Conservation (phyloP, 1,140 invertebrate species). For the Trichoplusia ni region DNA sequence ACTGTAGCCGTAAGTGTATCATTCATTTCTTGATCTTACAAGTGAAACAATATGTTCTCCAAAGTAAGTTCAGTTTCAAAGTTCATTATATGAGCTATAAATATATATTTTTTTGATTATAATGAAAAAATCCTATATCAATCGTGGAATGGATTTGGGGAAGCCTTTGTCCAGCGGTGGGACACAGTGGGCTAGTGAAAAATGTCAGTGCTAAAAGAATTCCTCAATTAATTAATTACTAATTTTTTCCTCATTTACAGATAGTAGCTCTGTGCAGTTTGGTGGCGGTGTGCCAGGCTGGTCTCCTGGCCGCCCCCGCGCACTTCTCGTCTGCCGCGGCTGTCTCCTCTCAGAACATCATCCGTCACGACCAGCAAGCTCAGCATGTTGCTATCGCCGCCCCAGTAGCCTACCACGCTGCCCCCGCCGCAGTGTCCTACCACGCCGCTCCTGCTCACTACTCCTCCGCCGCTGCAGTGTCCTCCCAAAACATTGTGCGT, state of each 20-base stretch:
- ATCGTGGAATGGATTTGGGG: too few relatives aligned
- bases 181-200: too few relatives aligned
- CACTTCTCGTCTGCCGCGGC: constrained; percentile 57
- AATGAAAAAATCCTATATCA: too few relatives aligned
- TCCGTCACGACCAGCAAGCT: constrained; percentile 46
- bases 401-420: constrained; percentile 12
- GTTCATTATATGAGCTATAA: background rate
- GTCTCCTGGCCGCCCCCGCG: constrained; percentile 48
- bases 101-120: too few relatives aligned
- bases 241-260: constrained; percentile 33
- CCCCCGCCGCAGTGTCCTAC: too few relatives aligned
- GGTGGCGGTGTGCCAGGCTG: constrained; percentile 55
- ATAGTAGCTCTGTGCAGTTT: constrained; percentile 52
- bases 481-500: constrained; percentile 62
- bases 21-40: constrained; percentile 25
- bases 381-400: constrained; percentile 47
- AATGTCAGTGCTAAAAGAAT: background rate
- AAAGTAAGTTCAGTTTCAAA: constrained; percentile 33
- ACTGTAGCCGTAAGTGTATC: constrained; percentile 14
- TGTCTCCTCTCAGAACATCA: constrained; percentile 62
- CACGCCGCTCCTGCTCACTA: constrained; percentile 43
- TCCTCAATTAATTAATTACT: background rate
- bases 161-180: too few relatives aligned
- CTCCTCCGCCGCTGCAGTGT: constrained; percentile 25
- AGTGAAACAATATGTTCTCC: constrained; percentile 40